phyloP scores from a whole-genome alignment of 2,888 invertebrate species.

The Dorcus parallelipipedus region DNA sequence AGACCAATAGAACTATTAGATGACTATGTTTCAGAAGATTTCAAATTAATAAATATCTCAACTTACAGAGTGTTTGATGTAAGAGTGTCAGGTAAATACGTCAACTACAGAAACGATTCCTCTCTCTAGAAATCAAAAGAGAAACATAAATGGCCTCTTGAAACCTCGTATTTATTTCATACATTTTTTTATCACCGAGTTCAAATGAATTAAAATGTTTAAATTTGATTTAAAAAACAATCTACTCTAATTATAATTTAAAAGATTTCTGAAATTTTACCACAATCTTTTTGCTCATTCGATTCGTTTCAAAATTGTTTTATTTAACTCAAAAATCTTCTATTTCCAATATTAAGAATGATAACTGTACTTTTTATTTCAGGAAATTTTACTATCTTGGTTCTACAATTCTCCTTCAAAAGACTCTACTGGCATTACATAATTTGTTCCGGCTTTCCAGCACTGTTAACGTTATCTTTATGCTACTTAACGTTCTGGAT shows the following conservation, averaged over 20 bases:
- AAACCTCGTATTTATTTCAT: too few species aligned
- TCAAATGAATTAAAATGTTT: not conserved
- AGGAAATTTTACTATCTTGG: conserved; percentile 32
- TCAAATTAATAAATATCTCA: conserved; percentile 28
- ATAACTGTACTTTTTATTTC: conserved; percentile 13
- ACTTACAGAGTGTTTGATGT: conserved; percentile 26
- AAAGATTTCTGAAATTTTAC: too few species aligned
- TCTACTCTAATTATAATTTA: too few species aligned
- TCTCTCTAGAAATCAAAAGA: too few species aligned
- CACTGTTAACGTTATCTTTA: conserved; percentile 25
- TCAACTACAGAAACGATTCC: too few species aligned
- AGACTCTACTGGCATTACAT: conserved; percentile 28
- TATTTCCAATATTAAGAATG: too few species aligned
- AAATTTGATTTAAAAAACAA: not conserved
- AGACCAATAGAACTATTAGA: conserved; percentile 22
- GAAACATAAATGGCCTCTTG: too few species aligned
- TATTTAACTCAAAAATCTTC: too few species aligned
- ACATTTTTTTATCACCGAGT: too few species aligned
- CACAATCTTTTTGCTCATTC: too few species aligned
- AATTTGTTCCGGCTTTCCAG: conserved; percentile 28
- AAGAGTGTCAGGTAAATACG: conserved; percentile 27
- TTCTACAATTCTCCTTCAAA: conserved; percentile 26
- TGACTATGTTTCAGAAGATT: conserved; percentile 25
- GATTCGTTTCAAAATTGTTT: too few species aligned
- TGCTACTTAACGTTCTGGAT: conserved; percentile 32